Evolutionary conservation across 2,797 vertebrate genomes (phyloP).

Genomic region (Eremophila alpestris): DNA sequence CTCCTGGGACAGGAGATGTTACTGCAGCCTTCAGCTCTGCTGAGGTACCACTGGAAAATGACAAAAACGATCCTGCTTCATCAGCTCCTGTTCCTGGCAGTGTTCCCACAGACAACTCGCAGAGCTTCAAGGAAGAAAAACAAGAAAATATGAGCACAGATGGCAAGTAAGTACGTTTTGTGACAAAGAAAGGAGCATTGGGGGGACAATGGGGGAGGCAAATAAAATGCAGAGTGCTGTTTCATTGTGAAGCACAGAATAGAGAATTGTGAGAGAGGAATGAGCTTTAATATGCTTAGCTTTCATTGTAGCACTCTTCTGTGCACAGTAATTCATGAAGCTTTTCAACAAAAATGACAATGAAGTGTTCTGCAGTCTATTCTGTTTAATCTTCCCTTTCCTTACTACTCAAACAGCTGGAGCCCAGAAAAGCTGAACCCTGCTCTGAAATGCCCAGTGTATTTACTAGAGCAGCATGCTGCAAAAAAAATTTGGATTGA

Average conservation of each 20-base stretch:
- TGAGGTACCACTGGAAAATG: constrained; percentile 70
- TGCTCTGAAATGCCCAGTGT: background rate
- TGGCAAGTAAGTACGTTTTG: constrained; percentile 87
- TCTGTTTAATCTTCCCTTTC: background rate
- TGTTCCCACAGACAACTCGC: constrained; percentile 60
- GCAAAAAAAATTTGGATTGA: background rate
- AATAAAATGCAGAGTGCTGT: constrained; percentile 4
- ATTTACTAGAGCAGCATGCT: background rate
- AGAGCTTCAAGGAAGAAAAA: constrained; percentile 79
- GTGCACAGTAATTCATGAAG: constrained; percentile 1
- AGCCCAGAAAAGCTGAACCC: background rate
- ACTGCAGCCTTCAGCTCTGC: constrained; percentile 67
- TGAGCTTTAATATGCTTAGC: constrained; percentile 20
- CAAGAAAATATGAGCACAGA: constrained; percentile 84
- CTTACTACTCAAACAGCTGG: background rate
- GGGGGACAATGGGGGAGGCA: constrained; percentile 8
- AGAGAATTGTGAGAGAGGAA: constrained; percentile 35
- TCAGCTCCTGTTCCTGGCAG: constrained; percentile 67
- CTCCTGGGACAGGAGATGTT: constrained; percentile 64
- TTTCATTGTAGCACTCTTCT: constrained; percentile 25
- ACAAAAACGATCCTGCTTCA: constrained; percentile 59
- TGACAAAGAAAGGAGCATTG: constrained; percentile 58
- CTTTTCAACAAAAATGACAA: constrained; percentile 2
- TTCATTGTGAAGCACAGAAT: constrained; percentile 28
- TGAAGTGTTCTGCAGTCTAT: background rate